Conservation (phyloP, 1,140 invertebrate species). For the Papilio xuthus region DNA sequence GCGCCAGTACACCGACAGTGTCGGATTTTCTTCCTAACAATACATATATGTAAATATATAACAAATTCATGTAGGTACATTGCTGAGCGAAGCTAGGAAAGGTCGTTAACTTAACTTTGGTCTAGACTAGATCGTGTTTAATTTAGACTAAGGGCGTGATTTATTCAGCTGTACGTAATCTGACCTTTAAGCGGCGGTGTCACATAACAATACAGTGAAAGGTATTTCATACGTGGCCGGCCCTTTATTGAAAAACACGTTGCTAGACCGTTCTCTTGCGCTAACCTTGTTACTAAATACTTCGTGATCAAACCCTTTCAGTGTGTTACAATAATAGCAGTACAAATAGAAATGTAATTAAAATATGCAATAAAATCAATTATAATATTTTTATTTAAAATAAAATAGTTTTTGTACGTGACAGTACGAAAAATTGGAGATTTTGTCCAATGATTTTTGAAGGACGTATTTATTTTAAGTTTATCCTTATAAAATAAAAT, state of each 20-base stretch:
- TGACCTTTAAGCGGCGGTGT: constrained; percentile 7
- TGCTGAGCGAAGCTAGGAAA: too few species aligned
- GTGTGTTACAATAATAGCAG: not conserved
- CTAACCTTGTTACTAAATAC: constrained; percentile 10
- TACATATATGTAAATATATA: too few species aligned
- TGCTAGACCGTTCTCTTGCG: constrained; percentile 14
- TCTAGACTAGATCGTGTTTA: not conserved
- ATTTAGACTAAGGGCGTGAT: not conserved
- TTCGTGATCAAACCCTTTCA: constrained; percentile 1
- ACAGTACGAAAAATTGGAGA: too few species aligned
- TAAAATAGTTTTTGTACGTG: not conserved
- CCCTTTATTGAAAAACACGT: constrained; percentile 24
- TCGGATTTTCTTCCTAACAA: too few species aligned
- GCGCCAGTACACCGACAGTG: too few species aligned
- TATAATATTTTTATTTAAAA: not conserved
- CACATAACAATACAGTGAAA: constrained; percentile 18
- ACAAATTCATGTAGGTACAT: too few species aligned
- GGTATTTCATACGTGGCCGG: constrained; percentile 17
- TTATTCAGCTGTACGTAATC: not conserved
- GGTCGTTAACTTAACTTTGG: too few species aligned
- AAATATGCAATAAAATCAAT: not conserved
- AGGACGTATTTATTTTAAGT: too few species aligned
- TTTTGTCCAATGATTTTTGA: too few species aligned
- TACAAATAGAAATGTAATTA: not conserved
- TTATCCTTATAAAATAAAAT: too few species aligned